Base-by-base conservation (phyloP, 2,888 invertebrate genomes). In the Leptopterna dolabrata region DNA sequence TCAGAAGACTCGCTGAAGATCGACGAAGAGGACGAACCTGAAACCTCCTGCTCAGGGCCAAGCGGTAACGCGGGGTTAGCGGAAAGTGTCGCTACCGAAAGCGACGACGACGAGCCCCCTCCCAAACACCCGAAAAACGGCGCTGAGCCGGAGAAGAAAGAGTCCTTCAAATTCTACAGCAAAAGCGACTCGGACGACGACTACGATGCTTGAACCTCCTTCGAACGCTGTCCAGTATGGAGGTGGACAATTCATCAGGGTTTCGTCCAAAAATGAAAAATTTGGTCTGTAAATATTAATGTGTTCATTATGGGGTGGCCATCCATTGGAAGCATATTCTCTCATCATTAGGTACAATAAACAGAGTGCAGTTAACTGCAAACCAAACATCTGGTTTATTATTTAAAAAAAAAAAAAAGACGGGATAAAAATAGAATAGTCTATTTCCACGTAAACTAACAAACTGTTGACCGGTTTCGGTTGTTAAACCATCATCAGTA, bases 81-180 rank as follows among this genome's bases (percentile, higher is more conserved):
- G 4, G 51, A 30, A 14, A 55, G 51, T 29, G 14, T n/a, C 29
- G n/a, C 70, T 19, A 36, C 70, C 1, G 83, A 83, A 9, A 63
- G 63, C 16, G 83, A 83, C 16, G 83, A 83, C 27, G 81, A 81
- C 16, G 83, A 83, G 9, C 63, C 70, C 41, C 83, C 70, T 63
- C 43, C 83, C 30, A 81, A 81, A 51, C 30, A n/a, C 13, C 36
- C 47, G 4, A 81, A 81, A 30, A 81, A 81, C 19, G 81, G 81
- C n/a, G 30, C 16, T 7, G 81, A 51, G 16, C 30, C 81, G 11
- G 81, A 47, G 29, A n/a, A n/a, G 3, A 81, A 81, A 19, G 51
- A 81, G 29, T 16, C 9, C 9, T 51, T 55, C 51, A 81, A 81
- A 55, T 55, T 81, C 29, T 81, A 81, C 55, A 81, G 30, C n/a